Evolutionary conservation across 2,888 invertebrate species (phyloP).

Genomic region (Panzeria rudis): DNA sequence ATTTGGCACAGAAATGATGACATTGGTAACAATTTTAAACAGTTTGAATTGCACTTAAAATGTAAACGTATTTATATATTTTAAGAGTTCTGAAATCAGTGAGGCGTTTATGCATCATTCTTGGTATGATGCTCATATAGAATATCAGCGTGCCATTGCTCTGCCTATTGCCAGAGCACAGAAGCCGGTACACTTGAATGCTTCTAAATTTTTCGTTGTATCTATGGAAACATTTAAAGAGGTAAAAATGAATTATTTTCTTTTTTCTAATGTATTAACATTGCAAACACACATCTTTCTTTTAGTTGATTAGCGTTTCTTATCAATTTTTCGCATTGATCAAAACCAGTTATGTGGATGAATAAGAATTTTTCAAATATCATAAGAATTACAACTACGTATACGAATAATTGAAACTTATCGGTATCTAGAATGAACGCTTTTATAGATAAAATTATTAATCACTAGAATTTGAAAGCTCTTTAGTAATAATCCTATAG

Average conservation of each 20-base stretch:
- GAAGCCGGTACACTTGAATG: constrained; percentile 73
- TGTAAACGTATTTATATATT: background rate
- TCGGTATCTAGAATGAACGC: too few species aligned
- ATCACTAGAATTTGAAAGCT: too few species aligned
- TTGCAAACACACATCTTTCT: background rate
- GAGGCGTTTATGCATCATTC: constrained; percentile 73
- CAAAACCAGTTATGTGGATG: background rate
- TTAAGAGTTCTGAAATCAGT: constrained; percentile 72
- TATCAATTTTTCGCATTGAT: constrained; percentile 17
- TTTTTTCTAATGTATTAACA: background rate
- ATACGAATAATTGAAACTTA: too few species aligned
- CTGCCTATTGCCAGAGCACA: constrained; percentile 73
- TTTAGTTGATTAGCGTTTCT: constrained; percentile 3
- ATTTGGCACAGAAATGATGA: constrained; percentile 72
- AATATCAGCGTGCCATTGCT: constrained; percentile 73
- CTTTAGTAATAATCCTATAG: too few species aligned
- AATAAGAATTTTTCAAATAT: background rate
- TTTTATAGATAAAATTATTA: too few species aligned
- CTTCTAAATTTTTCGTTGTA: constrained; percentile 75
- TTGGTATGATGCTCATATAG: constrained; percentile 73
- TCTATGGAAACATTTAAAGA: constrained; percentile 75
- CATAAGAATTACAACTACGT: too few species aligned
- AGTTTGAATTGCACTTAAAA: background rate
- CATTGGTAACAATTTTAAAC: constrained; percentile 63
- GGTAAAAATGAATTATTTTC: constrained; percentile 50